These are phyloP conservation scores for Abrostola triplasia DNA, from an alignment of 2,888 invertebrate genomes.

Conservation along the genomic window DNA sequence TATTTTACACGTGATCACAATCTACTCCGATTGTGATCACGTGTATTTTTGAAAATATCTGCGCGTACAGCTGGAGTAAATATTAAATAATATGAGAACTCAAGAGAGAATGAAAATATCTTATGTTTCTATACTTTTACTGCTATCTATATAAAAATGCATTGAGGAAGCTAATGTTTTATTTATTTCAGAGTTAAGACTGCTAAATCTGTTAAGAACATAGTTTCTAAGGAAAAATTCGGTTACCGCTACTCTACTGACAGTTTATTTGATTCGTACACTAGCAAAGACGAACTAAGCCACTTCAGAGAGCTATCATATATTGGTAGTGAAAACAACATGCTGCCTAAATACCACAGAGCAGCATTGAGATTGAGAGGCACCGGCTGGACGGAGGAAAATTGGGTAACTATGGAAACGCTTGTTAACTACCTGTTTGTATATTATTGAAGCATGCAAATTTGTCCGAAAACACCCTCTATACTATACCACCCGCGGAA, in stretches of 20 bases:
- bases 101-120: too few species aligned
- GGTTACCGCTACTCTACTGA: slow-evolving; percentile 85
- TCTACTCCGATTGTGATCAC: too few species aligned
- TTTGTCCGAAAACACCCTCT: too few species aligned
- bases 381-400: slow-evolving; percentile 68
- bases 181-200: slow-evolving; percentile 71
- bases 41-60: too few species aligned
- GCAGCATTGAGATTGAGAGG: slow-evolving; percentile 65
- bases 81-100: too few species aligned
- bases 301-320: slow-evolving; percentile 75
- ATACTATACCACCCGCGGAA: too few species aligned
- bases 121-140: background rate
- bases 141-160: too few species aligned
- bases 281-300: slow-evolving; percentile 70
- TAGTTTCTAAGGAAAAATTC: slow-evolving; percentile 79
- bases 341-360: slow-evolving; percentile 81
- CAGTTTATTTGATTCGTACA: slow-evolving; percentile 73
- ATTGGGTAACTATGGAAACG: slow-evolving; percentile 68
- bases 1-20: too few species aligned
- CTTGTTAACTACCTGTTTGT: too few species aligned
- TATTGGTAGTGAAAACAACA: slow-evolving; percentile 88
- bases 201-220: slow-evolving; percentile 79
- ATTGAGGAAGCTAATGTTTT: background rate
- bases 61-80: too few species aligned
- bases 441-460: too few species aligned